A percentile compares a stretch with the other conserved stretches of the same genome.
Evolutionary conservation across 2,113 vertebrate species (phyloP).

Genomic region (Hypocryptadius cinnamomeus): DNA sequence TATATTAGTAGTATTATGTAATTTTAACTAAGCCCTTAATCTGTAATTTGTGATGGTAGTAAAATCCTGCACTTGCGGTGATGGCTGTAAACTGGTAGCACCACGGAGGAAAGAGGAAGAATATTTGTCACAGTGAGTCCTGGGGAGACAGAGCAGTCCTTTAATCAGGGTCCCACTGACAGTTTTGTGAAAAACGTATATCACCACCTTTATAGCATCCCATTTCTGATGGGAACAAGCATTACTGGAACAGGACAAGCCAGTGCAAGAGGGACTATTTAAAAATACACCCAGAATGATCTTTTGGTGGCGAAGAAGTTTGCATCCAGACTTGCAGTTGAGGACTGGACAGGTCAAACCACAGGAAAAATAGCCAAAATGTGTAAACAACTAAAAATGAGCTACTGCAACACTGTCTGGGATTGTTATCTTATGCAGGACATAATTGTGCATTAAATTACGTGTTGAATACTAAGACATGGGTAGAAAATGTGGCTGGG

Average conservation of each 20-base stretch:
- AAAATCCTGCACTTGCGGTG: not conserved
- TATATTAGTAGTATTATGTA: not conserved
- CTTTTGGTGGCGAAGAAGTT: not conserved
- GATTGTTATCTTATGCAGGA: not conserved
- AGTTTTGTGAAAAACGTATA: not conserved
- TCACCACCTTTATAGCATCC: not conserved
- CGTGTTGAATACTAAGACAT: not conserved
- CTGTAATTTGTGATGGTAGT: not conserved
- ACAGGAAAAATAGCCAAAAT: not conserved
- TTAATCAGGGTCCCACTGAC: not conserved
- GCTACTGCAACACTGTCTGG: not conserved
- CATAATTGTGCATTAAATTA: not conserved
- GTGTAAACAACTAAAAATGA: constrained; percentile 10
- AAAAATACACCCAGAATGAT: not conserved
- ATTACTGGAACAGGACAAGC: not conserved
- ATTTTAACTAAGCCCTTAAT: not conserved
- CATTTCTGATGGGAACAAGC: not conserved
- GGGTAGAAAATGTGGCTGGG: not conserved
- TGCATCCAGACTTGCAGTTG: not conserved
- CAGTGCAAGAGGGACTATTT: not conserved
- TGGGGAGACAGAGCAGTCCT: not conserved
- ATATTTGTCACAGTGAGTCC: not conserved
- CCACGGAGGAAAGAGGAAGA: not conserved
- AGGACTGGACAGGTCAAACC: not conserved
- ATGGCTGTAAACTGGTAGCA: not conserved